Percentiles rank a stretch among this genome's conserved stretches.
These are phyloP conservation scores for Rhabdomys pumilio DNA, from an alignment of 2,797 vertebrate genomes.

Conservation along the genomic window DNA sequence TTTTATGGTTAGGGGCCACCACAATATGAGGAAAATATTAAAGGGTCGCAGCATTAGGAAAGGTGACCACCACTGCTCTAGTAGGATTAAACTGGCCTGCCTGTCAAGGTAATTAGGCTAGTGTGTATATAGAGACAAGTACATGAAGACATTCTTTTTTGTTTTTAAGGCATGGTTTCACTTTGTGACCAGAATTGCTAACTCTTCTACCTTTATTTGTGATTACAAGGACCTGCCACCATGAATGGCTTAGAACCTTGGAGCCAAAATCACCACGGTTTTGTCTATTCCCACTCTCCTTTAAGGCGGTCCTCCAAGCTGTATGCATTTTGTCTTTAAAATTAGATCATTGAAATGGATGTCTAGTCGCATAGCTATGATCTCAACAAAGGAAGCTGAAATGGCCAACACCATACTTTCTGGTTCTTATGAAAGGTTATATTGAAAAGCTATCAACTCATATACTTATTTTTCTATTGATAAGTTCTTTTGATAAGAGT, in stretches of 20 bases:
- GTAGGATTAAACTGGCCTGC: constrained; percentile 40
- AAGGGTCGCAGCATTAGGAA: background rate
- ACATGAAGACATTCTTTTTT: background rate
- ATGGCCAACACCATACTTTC: background rate
- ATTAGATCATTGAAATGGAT: constrained; percentile 63
- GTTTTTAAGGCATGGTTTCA: background rate
- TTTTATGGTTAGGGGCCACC: background rate
- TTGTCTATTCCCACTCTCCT: background rate
- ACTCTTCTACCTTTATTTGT: background rate
- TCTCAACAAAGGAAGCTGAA: constrained; percentile 59
- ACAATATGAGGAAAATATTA: background rate
- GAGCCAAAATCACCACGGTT: constrained; percentile 6
- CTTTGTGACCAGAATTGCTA: background rate
- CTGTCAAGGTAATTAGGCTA: constrained; percentile 31
- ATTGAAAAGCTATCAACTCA: constrained; percentile 46
- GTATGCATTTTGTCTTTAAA: background rate
- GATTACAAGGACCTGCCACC: background rate
- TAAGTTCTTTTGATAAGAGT: constrained; percentile 63
- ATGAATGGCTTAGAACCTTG: background rate
- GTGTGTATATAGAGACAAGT: background rate
- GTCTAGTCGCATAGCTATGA: constrained; percentile 11
- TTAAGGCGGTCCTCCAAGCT: background rate
- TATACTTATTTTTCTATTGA: constrained; percentile 56
- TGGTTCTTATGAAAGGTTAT: constrained; percentile 51
- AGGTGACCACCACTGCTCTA: background rate